Evolutionary conservation across 2,888 invertebrate species (phyloP), one percentile per base, ranked within the genome.

Genomic region (Neoscelio sp.): DNA sequence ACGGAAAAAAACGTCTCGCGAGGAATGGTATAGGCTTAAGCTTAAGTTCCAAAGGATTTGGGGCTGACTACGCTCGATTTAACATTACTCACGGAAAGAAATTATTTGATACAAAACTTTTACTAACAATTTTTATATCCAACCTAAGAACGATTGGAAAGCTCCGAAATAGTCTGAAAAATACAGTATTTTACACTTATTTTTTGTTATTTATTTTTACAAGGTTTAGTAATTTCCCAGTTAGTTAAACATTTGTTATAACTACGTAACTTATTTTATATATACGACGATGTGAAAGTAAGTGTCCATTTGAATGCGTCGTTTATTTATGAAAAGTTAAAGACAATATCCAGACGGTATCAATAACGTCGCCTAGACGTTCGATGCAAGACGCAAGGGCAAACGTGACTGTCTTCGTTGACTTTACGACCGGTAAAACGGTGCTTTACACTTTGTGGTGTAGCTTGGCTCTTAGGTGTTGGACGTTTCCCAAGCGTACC

Each of bases 341-440:
- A 46, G 30, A n/a, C 38, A 46, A 23, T 35, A 56, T 40, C 79
- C 82, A 83, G 84, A 70, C 81, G 82, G 80, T 82, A 81, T 80
- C 81, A 74, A 65, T 78, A 80, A 83, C 80, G 82, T 73, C 80
- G 82, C 83, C 82, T 82, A 82, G 82, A 84, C 82, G 68, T 76
- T 56, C 26, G 28, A 64, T 73, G 83, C 77, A 84, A 85, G 85
- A 86, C 83, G 84, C 82, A 85, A 86, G 87, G 86, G 87, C 86
- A 85, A 87, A 88, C 88, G 88, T 86, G 88, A 87, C 88, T 85
- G 86, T 86, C 86, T 88, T 87, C 87, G 85, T 88, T 86, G 87
- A 84, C 85, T 89, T 89, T 89, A 89, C 87, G 89, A 87, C 62
- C 89, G 84, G 84, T 89, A 87, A 89, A 89, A 86, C 85, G 85